Base-by-base conservation (phyloP, 2,113 vertebrate species). In the Nycticebus coucang region DNA sequence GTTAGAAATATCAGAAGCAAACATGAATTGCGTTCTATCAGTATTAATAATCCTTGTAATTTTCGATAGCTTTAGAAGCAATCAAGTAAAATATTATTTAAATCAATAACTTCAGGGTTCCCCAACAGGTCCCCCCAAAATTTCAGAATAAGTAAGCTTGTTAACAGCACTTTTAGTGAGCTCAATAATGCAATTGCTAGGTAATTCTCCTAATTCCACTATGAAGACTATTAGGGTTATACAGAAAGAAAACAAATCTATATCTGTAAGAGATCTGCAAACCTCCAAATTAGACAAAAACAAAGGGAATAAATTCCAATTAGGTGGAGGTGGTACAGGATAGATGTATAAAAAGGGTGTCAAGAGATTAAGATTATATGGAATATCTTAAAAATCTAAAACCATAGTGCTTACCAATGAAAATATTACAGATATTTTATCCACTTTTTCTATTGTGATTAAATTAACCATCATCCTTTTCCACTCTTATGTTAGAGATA, bases 191-290 rank as follows among this genome's bases (percentile, higher is more conserved):
- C 22, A 91, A 41, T 72, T 57, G 84, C 64, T 62, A 75, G n/a
- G 68, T 88, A 74, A 89, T 55, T 95, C 22, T 85, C 33, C 68
- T 88, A 89, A 94, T 50, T 87, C 82, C 28, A 94, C 28, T 45
- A 78, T 22, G 45, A 59, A 28, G 7, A 89, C 10, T 71, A n/a
- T 53, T 37, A n/a, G 9, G 30, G 21, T n/a, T 37, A 33, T 33
- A 69, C 0, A 59, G 19, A 60, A 57, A 81, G 45, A 57, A 53
- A 72, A 69, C 30, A 59, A 78, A 66, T 17, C 9, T 13, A 71
- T 3, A 88, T 4, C 35, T 78, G 17, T n/a, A 84, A 89, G 93
- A 86, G 21, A 68, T 60, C n/a, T 89, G 33, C 92, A 86, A 92
- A 74, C 13, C 10, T 55, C 77, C 26, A 84, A 87, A 81, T 45